Evolutionary conservation across 2,797 vertebrate genomes (phyloP).

Genomic region (Gorsachius magnificus): DNA sequence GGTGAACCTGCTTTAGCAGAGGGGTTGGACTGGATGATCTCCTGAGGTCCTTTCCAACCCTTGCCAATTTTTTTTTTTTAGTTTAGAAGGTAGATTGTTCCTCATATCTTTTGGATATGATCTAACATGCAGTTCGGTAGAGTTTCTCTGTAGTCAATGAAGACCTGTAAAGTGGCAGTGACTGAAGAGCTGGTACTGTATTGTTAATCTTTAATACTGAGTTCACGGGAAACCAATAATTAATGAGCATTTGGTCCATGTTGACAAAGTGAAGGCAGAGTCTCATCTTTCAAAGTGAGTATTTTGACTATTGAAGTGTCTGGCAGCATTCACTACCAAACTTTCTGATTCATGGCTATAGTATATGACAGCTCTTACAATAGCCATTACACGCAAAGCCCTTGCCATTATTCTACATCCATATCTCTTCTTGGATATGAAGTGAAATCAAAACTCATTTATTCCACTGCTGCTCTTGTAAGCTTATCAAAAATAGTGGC

Average conservation of each 20-base stretch:
- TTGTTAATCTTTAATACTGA: not conserved
- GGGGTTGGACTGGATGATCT: too few species aligned
- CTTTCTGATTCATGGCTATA: not conserved
- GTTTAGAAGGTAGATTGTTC: not conserved
- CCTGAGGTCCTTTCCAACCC: too few species aligned
- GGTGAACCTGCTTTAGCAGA: too few species aligned
- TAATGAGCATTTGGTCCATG: not conserved
- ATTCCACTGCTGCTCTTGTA: slow-evolving; percentile 19
- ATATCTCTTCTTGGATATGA: slow-evolving; percentile 24
- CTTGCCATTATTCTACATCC: slow-evolving; percentile 16
- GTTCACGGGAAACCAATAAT: not conserved
- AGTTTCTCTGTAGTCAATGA: not conserved
- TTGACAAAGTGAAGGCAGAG: not conserved
- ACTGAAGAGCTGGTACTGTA: not conserved
- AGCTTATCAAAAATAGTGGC: slow-evolving; percentile 39
- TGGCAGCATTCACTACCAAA: not conserved
- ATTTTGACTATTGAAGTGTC: not conserved
- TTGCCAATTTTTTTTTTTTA: not conserved
- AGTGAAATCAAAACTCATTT: slow-evolving; percentile 45
- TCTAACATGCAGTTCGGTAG: not conserved
- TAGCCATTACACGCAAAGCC: slow-evolving; percentile 6
- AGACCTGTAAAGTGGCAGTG: not conserved
- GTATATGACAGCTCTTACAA: not conserved
- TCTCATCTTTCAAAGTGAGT: not conserved
- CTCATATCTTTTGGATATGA: not conserved